phyloP scores from a whole-genome alignment of 1,140 invertebrate genomes.

The Drosophila bifasciata region DNA sequence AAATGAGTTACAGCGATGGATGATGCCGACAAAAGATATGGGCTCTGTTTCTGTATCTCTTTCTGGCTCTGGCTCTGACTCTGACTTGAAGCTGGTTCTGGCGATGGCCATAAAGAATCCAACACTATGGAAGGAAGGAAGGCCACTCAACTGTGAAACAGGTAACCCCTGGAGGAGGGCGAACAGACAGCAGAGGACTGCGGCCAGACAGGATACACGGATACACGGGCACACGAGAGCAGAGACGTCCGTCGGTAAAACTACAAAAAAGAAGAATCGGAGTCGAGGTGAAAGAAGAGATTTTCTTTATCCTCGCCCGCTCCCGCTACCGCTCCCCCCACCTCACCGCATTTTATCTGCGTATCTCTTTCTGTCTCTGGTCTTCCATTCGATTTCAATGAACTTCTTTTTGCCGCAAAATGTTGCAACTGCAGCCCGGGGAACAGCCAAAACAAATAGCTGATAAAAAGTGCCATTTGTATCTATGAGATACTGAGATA shows the following conservation, averaged over 20 bases:
- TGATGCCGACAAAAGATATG: constrained; percentile 74
- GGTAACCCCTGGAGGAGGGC: constrained; percentile 58
- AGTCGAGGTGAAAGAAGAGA: constrained; percentile 64
- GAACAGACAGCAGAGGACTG: constrained; percentile 30
- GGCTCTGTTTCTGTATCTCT: constrained; percentile 33
- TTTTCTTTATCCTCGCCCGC: constrained; percentile 28
- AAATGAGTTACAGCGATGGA: constrained; percentile 67
- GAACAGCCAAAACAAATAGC: constrained; percentile 69
- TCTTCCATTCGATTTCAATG: constrained; percentile 75
- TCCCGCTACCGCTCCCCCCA: background rate
- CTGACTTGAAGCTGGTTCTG: background rate
- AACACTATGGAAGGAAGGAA: constrained; percentile 54
- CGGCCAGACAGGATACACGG: constrained; percentile 11
- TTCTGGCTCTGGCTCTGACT: constrained; percentile 1
- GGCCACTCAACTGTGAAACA: constrained; percentile 79
- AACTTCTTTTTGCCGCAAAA: constrained; percentile 57
- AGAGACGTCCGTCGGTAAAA: constrained; percentile 71
- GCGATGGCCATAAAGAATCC: constrained; percentile 62
- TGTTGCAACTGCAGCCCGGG: constrained; percentile 66
- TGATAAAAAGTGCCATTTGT: constrained; percentile 74
- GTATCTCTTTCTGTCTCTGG: constrained; percentile 42
- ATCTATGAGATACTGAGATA: constrained; percentile 45
- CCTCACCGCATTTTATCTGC: background rate
- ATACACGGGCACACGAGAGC: constrained; percentile 39
- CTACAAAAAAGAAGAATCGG: constrained; percentile 63